Base-by-base conservation (phyloP, 2,797 vertebrate species). In the Sebastes ruberrimus region DNA sequence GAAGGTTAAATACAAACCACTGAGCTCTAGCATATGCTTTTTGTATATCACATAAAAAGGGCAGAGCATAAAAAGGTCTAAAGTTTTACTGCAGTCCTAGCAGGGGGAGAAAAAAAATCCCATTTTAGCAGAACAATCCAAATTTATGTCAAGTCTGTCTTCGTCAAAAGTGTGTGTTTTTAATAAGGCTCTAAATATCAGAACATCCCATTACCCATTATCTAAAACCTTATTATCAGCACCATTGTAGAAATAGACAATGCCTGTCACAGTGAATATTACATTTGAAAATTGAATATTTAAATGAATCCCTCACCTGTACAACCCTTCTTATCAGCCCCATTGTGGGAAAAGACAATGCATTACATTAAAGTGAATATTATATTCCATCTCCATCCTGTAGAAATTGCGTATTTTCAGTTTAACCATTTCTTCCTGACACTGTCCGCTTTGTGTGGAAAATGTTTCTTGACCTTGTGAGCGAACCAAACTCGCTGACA, bases 201-300 rank as follows among this genome's bases (percentile, higher is more conserved):
- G 90, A 91, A 87, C 87, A 90, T 92, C 87, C 90, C 73, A 90
- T 92, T 90, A 90, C 67, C 82, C 67, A 86, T 88, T 89, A 90
- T 93, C 86, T 87, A 80, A 90, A 88, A 90, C 88, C 85, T 81
- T 91, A 87, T 94, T 93, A 93, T 91, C 87, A 88, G 84, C 71
- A 76, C 83, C 74, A 88, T 89, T 93, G 90, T 93, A 81, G 84
- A 83, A 91, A 90, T 82, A 94, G 90, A 93, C 91, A 92, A 92
- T 89, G 84, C 67, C 77, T 83, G 86, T 91, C 90, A 89, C 68
- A 86, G 83, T 84, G 90, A 93, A 90, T 89, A 92, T 92, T 89
- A 89, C 86, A 86, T 90, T 89, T 88, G 82, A 89, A 92, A 93
- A 92, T 91, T 89, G 86, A 89, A 90, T 87, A 90, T 93, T 92